A percentile compares a stretch with the other conserved stretches of the same genome.
phyloP scores from a whole-genome alignment of 2,113 vertebrate genomes.

The Megalops atlanticus region DNA sequence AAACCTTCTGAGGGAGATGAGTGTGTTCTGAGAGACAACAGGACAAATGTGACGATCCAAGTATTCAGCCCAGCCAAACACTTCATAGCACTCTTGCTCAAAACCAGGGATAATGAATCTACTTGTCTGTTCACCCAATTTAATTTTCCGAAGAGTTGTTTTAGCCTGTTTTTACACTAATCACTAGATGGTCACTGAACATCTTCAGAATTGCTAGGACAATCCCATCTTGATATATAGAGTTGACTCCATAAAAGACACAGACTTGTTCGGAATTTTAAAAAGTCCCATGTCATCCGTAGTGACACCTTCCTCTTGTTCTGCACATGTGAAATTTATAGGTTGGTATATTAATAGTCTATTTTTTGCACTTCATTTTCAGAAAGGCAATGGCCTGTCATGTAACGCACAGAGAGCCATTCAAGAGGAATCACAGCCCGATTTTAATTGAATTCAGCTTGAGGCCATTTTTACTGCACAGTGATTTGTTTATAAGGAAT shows the following conservation, averaged over 20 bases:
- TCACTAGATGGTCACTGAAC: too few species aligned
- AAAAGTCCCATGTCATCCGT: background rate
- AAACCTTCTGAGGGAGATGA: too few species aligned
- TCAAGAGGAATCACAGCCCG: background rate
- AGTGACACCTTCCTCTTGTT: background rate
- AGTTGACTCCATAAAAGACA: background rate
- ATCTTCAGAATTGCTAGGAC: background rate
- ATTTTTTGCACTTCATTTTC: background rate
- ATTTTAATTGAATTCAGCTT: background rate
- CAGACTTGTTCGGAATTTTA: background rate
- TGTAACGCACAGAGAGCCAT: background rate
- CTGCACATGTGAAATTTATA: background rate
- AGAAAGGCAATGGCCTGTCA: background rate
- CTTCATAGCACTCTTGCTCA: too few species aligned
- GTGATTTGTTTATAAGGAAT: conserved; percentile 1
- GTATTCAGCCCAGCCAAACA: too few species aligned
- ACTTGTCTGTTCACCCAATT: too few species aligned
- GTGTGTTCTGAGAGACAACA: too few species aligned
- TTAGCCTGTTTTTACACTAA: too few species aligned
- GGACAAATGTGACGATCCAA: too few species aligned
- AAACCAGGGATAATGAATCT: too few species aligned
- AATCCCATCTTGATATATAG: too few species aligned
- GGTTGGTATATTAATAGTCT: background rate
- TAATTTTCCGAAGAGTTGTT: too few species aligned
- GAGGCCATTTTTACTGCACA: background rate